Evolutionary conservation across 2,888 invertebrate species (phyloP), one percentile per base, ranked within the genome.

Genomic region (Diaperis boleti): DNA sequence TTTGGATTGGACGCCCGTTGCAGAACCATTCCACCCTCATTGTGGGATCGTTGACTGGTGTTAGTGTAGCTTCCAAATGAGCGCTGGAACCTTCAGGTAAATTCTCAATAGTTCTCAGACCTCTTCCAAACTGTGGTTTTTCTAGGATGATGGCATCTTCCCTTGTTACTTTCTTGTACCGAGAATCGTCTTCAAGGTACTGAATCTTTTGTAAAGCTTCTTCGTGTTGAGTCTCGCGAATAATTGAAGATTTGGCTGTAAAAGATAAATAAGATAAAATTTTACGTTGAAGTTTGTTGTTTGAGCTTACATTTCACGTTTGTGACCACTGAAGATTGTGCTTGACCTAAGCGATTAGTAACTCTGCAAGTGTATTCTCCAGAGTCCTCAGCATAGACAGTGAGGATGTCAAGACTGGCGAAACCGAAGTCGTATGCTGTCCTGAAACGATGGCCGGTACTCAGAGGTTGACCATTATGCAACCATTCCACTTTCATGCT

Each of bases 1-100:
- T 92, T 76, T 92, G 92, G 74, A 99, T 89, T 1, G 97, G 96
- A 74, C 91, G 87, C 52, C 96, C 98, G 82, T 99, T 95, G 81
- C 95, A 92, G 83, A 89, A 97, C 99, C 98, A 99, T 83, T 98
- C 98, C 6, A 99, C 96, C 70, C 91, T 90, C 98, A 99, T 98
- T 5, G 96, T 96, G 2, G 98, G 96, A 81, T 99, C 99, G 75
- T 98, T 97, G 29, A 98, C 94, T 0, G 99, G 99, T 0, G 96
- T 95, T 22, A 99, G 84, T 3, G 96, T 96, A 0, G 96, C 96
- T 83, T 97, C 97, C 72, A 98, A 84, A 81, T 97, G 97, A 59
- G 95, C 92, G 54, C 92, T 92, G 64, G 88, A 87, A 14, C 96
- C 96, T 83, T 98, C 97, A 7, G 91, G 86, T 10, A 94, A 87